These are phyloP conservation scores for Pogonognathellus flavescens DNA, from an alignment of 1,140 invertebrate species.

Conservation along the genomic window DNA sequence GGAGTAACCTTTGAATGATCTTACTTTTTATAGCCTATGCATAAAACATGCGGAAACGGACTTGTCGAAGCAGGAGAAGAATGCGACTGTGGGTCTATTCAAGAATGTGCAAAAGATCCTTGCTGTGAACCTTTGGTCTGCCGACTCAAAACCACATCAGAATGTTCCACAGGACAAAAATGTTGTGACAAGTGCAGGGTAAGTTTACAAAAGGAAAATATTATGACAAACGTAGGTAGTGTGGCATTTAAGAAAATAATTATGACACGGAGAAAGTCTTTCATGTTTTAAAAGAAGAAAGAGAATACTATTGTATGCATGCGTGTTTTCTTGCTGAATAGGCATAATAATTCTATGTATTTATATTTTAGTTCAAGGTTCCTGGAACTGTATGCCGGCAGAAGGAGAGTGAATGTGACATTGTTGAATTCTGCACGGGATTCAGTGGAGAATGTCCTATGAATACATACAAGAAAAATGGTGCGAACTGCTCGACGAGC, in stretches of 20 bases:
- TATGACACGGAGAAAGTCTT: conserved; percentile 16
- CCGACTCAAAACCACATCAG: conserved; percentile 88
- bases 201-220: conserved; percentile 68
- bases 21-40: conserved; percentile 30
- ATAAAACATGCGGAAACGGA: conserved; percentile 87
- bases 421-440: conserved; percentile 92
- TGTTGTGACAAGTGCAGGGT: conserved; percentile 94
- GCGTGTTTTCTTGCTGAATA: not conserved
- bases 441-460: conserved; percentile 73
- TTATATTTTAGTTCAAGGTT: conserved; percentile 60
- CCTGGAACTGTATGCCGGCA: conserved; percentile 85
- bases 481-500: conserved; percentile 80
- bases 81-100: conserved; percentile 83
- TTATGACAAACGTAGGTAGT: not conserved
- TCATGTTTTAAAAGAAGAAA: conserved; percentile 1
- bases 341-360: conserved; percentile 22
- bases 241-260: conserved; percentile 37
- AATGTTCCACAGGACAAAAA: conserved; percentile 87
- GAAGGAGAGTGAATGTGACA: conserved; percentile 90
- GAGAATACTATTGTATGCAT: conserved; percentile 4
- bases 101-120: conserved; percentile 89
- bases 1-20: not conserved
- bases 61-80: conserved; percentile 92
- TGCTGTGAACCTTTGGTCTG: conserved; percentile 97
- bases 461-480: conserved; percentile 93